A percentile compares a stretch with the other conserved stretches of the same genome.
Evolutionary conservation across 2,113 vertebrate genomes (phyloP).

Genomic region (Malurus melanocephalus): DNA sequence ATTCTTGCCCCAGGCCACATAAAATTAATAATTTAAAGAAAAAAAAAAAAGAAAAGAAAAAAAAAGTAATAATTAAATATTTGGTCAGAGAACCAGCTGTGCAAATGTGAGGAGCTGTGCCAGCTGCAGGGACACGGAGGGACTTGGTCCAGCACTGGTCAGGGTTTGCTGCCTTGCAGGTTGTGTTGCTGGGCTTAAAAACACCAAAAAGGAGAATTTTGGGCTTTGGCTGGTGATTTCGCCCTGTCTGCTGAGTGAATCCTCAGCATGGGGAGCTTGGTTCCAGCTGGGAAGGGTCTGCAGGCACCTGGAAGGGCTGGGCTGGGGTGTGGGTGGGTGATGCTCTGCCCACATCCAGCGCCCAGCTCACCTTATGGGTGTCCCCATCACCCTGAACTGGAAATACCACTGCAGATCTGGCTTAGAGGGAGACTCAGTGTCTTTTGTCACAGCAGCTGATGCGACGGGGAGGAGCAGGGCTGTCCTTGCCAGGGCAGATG

Average conservation of each 20-base stretch:
- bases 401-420: neutral
- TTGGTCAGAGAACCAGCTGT: slow-evolving; percentile 45
- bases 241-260: neutral
- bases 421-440: neutral
- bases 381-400: neutral
- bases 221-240: neutral
- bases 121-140: neutral
- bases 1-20: slow-evolving; percentile 42
- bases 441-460: neutral
- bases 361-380: neutral
- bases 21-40: slow-evolving; percentile 10
- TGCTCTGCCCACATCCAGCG: neutral
- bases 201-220: neutral
- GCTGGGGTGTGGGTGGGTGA: rapidly evolving
- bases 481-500: neutral
- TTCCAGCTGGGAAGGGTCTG: neutral
- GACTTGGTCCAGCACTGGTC: neutral
- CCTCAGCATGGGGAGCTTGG: neutral
- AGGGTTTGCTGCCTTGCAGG: neutral
- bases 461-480: neutral
- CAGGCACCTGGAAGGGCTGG: neutral
- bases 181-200: neutral
- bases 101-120: neutral
- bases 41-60: neutral
- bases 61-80: slow-evolving; percentile 29